Evolutionary conservation across 2,113 vertebrate genomes (phyloP), one percentile per base, ranked within the genome.

Genomic region (Gadus chalcogrammus): DNA sequence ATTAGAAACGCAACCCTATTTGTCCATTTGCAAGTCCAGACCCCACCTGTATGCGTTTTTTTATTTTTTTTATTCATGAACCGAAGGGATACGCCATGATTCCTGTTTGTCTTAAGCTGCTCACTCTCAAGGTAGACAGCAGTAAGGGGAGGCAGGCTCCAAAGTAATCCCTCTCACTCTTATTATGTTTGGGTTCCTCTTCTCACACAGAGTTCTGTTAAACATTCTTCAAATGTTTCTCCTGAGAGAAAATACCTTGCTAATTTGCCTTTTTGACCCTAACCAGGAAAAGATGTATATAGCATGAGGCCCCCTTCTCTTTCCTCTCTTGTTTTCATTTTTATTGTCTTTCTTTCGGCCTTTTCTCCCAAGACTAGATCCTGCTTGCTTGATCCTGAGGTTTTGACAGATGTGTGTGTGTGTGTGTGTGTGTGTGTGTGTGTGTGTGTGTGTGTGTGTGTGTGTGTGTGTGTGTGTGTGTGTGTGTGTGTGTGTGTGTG

Each of bases 191-290:
- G 74, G 79, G 78, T 77, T 85, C 72, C 61, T 61, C 20, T 67
- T 79, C 65, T 31, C 71, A 76, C 74, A 79, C 48, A 72, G 61
- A 58, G 59, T 64, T 65, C 77, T 77, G 48, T 56, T 5, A 17
- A 76, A 79, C 74, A 86, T 89, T 88, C 84, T 84, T 88, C 61
- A 53, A 64, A 68, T 80, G 73, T 80, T 85, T 84, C 77, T 64
- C 62, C 81, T 78, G 55, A 60, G 61, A 82, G 67, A 71, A 28
- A 82, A 77, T 82, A 62, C 71, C 55, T 52, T 65, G 59, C 67
- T 72, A 73, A 86, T 82, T 81, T 80, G 42, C 76, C 72, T 81
- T 74, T 82, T 2, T 67, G 65, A 61, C 67, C 71, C 56, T 52
- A 78, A 72, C 60, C 35, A 53, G 52, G 67, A 63, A 78, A 77